Evolutionary conservation across 2,113 vertebrate species (phyloP), one percentile per base, ranked within the genome.

Genomic region (Ceyx margarethae): DNA sequence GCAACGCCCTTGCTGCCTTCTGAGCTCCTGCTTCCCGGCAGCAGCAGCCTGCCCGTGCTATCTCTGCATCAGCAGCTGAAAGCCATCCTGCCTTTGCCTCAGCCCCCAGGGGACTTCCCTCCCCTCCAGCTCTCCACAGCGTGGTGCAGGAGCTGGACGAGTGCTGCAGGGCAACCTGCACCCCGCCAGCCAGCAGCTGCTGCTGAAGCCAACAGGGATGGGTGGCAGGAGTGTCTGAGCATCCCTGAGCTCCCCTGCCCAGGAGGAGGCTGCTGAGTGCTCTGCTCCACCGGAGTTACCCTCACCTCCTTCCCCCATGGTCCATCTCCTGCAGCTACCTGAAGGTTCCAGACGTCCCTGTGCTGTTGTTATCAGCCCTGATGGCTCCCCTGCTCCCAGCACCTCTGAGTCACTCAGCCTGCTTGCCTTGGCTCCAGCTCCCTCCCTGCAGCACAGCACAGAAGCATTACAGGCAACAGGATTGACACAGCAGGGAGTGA

Each of bases 121-220:
- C 0, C 3, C 10, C 23, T 1, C 5, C 42, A 57, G 1, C 33
- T 51, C 60, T 85, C 79, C 51, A 37, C 18, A 56, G 2, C 3
- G 19, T 8, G 29, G n/a, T 1, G 0, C 60, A 91, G 28, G 23
- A 91, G 54, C 45, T 17, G 43, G n/a, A 3, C 40, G 71, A 82
- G 79, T 46, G 54, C 71, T 42, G 23, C 0, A 0, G 54, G 54
- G 31, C 43, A 61, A 77, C 21, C 48, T 1, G 0, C 0, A 0
- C 33, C 48, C 57, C 6, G 8, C 37, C 68, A 76, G 73, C 42
- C 62, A n/a, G 42, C 11, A 64, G 65, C 58, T 8, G 31, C 57
- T 53, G 57, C 29, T 9, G n/a, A 48, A 84, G 61, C 37, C 5
- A 8, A 17, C 40, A 46, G 48, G 0, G 3, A 60, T 6, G 75